A percentile compares a stretch with the other conserved stretches of the same genome.
These are phyloP conservation scores for Holothuria scabra DNA, from an alignment of 53 echinoderm and acorn worm species.

Conservation along the genomic window DNA sequence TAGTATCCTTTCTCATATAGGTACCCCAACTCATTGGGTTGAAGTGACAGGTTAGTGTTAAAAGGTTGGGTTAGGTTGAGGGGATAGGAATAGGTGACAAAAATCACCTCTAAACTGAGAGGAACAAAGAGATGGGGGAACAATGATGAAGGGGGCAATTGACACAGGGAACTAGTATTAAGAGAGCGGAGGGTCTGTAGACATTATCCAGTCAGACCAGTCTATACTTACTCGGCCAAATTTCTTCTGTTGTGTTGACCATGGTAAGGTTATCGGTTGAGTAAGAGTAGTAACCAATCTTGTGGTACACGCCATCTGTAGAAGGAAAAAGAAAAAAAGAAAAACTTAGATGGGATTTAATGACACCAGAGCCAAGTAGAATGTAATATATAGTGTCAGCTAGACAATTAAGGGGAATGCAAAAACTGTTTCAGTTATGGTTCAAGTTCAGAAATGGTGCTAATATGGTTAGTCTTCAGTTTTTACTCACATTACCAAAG, in stretches of 20 bases:
- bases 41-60: too few species aligned
- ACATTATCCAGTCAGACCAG: background rate
- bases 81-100: too few species aligned
- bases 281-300: conserved; percentile 92
- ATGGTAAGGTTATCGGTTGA: conserved; percentile 84
- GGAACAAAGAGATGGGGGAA: too few species aligned
- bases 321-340: conserved; percentile 25
- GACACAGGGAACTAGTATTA: background rate
- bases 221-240: conserved; percentile 79
- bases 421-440: too few species aligned
- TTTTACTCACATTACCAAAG: too few species aligned
- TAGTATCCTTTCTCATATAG: too few species aligned
- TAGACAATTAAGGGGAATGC: too few species aligned
- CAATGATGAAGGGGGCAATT: background rate
- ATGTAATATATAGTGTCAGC: background rate
- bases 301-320: conserved; percentile 88
- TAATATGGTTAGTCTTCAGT: too few species aligned
- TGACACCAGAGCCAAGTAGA: background rate
- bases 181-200: background rate
- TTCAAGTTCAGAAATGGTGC: too few species aligned
- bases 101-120: too few species aligned
- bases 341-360: background rate
- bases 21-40: too few species aligned
- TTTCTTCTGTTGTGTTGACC: conserved; percentile 49
- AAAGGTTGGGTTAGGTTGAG: too few species aligned